Percentiles rank a stretch among this genome's conserved stretches.
Evolutionary conservation across 1,140 invertebrate genomes (phyloP).

Genomic region (Charaxes varanes): DNA sequence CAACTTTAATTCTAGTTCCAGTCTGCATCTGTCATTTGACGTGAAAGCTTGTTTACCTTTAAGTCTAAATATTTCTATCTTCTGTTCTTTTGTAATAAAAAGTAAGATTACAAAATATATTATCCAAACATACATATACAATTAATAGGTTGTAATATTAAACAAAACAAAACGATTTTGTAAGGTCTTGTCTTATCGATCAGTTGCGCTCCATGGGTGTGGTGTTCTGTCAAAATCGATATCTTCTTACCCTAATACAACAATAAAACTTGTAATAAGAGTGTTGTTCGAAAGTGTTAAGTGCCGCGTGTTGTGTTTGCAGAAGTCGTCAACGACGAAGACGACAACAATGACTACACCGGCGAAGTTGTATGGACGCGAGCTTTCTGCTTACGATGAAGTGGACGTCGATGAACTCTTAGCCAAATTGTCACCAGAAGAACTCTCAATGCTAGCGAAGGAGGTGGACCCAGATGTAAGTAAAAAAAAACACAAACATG

Average conservation of each 20-base stretch:
- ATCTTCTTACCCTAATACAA: conserved; percentile 30
- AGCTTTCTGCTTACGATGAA: conserved; percentile 95
- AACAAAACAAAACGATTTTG: no score
- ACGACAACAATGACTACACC: conserved; percentile 91
- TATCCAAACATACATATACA: no score
- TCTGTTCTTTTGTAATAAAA: conserved; percentile 1
- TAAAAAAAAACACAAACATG: no score
- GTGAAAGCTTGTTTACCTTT: conserved; percentile 28
- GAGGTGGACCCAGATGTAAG: conserved; percentile 99
- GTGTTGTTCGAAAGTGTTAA: conserved; percentile 21
- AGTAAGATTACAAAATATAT: not conserved
- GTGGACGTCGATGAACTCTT: conserved; percentile 98
- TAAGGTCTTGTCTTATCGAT: conserved; percentile 22
- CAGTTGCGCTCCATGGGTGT: conserved; percentile 42
- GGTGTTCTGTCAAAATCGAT: conserved; percentile 42
- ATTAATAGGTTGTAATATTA: no score
- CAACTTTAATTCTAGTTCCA: conserved; percentile 35
- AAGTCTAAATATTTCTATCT: conserved; percentile 1
- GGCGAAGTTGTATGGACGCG: conserved; percentile 93
- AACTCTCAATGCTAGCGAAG: conserved; percentile 97
- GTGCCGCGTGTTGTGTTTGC: conserved; percentile 59
- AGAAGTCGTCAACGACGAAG: conserved; percentile 90
- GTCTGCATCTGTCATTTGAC: conserved; percentile 45
- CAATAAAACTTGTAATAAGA: conserved; percentile 2
- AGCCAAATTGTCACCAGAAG: conserved; percentile 93